Percentiles rank a stretch among this genome's conserved stretches.
These are phyloP conservation scores for Copidosoma aretas DNA, from an alignment of 2,888 invertebrate genomes.

Conservation along the genomic window DNA sequence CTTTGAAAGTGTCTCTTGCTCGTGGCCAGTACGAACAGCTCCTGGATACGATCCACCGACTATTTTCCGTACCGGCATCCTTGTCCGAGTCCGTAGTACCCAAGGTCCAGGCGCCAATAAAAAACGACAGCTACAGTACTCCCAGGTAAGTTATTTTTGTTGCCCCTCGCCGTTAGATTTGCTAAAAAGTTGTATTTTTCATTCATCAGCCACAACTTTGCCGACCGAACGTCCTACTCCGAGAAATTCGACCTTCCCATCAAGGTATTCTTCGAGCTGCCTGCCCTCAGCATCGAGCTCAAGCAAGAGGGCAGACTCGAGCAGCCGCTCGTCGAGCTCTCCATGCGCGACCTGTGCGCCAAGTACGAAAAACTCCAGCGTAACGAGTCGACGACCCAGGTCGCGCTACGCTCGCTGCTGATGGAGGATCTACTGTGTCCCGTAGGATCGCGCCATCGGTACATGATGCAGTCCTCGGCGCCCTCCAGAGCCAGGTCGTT, in stretches of 20 bases:
- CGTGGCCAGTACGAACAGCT: slow-evolving; percentile 90
- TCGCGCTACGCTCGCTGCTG: slow-evolving; percentile 81
- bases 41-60: slow-evolving; percentile 70
- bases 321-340: slow-evolving; percentile 82
- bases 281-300: slow-evolving; percentile 77
- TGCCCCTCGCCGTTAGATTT: too few species aligned
- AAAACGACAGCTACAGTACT: slow-evolving; percentile 48
- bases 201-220: neutral
- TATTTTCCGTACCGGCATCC: slow-evolving; percentile 57
- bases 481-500: slow-evolving; percentile 52
- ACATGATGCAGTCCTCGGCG: slow-evolving; percentile 79
- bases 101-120: slow-evolving; percentile 50
- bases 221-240: slow-evolving; percentile 49
- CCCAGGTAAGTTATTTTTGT: neutral
- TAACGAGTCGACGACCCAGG: slow-evolving; percentile 77
- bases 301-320: slow-evolving; percentile 74
- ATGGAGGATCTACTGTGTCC: slow-evolving; percentile 90
- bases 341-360: slow-evolving; percentile 82
- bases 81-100: slow-evolving; percentile 56
- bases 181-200: too few species aligned
- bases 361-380: slow-evolving; percentile 73
- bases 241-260: slow-evolving; percentile 56
- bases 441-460: slow-evolving; percentile 79
- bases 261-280: slow-evolving; percentile 75
- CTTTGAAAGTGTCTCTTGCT: slow-evolving; percentile 83